Evolutionary conservation across 2,113 vertebrate species (phyloP).

Genomic region (Protomyctophum bolini): DNA sequence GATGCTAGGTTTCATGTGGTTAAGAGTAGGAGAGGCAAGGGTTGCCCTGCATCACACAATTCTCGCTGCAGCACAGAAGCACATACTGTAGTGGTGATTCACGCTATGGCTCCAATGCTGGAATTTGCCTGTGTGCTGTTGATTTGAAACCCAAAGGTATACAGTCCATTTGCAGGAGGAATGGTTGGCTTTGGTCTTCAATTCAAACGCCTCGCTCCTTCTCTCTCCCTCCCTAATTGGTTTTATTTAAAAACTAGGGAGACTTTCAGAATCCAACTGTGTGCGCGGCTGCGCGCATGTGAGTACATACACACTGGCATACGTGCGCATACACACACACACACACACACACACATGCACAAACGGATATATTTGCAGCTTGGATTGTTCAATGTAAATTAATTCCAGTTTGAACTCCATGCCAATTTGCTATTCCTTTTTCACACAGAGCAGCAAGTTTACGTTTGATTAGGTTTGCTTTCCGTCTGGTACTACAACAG

Average conservation of each 20-base stretch:
- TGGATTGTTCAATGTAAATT: constrained; percentile 46
- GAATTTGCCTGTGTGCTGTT: constrained; percentile 23
- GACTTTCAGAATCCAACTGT: constrained; percentile 11
- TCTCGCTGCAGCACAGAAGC: background rate
- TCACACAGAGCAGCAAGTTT: background rate
- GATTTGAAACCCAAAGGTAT: constrained; percentile 3
- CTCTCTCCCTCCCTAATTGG: constrained; percentile 37
- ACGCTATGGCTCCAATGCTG: background rate
- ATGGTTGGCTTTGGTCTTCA: background rate
- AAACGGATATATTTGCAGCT: background rate
- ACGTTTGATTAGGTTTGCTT: constrained; percentile 38
- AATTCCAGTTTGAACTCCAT: constrained; percentile 32
- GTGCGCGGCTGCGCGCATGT: too few species aligned
- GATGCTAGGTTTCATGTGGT: too few species aligned
- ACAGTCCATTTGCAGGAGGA: background rate
- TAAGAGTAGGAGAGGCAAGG: too few species aligned
- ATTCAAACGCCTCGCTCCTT: constrained; percentile 17
- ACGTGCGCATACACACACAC: constrained; percentile 9
- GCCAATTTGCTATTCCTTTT: constrained; percentile 38
- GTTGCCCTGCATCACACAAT: too few species aligned
- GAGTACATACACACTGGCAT: background rate
- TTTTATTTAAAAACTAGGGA: constrained; percentile 40
- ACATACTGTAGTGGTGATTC: background rate
- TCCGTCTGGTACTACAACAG: too few species aligned
- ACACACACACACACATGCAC: constrained; percentile 2